Evolutionary conservation across 2,797 vertebrate species (phyloP).

Genomic region (Danio jaintianensis): DNA sequence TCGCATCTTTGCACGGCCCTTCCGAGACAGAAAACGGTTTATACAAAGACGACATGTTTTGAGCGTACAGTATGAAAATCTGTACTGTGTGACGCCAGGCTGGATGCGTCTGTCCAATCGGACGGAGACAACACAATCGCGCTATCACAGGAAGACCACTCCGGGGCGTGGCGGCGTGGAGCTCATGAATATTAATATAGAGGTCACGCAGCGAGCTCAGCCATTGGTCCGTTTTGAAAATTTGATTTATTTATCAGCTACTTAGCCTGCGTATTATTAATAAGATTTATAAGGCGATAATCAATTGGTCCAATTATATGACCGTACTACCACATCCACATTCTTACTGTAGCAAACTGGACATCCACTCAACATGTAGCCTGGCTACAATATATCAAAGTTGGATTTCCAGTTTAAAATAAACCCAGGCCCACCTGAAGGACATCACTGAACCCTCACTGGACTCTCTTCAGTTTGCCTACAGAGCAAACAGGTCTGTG

Average conservation of each 20-base stretch:
- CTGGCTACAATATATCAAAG: too few relatives aligned
- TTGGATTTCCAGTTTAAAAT: not conserved
- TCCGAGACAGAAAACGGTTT: constrained; percentile 77
- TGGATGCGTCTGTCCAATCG: constrained; percentile 35
- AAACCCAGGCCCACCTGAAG: too few relatives aligned
- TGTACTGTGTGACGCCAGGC: constrained; percentile 15
- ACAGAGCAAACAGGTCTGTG: too few relatives aligned
- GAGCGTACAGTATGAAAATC: not conserved
- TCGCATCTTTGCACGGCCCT: constrained; percentile 71
- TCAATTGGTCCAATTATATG: constrained; percentile 63
- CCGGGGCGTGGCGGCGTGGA: constrained; percentile 55
- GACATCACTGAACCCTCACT: too few relatives aligned
- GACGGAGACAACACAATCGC: constrained; percentile 62
- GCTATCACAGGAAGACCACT: constrained; percentile 50
- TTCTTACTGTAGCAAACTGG: not conserved
- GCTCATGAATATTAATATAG: constrained; percentile 70
- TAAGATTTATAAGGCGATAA: constrained; percentile 16
- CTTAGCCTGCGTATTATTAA: constrained; percentile 64
- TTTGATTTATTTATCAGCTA: constrained; percentile 48
- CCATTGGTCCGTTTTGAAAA: constrained; percentile 62
- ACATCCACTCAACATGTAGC: not conserved
- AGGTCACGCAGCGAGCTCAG: constrained; percentile 60
- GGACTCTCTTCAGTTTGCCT: too few relatives aligned
- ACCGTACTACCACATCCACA: not conserved
- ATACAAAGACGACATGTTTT: constrained; percentile 77